Evolutionary conservation across 2,888 invertebrate species (phyloP), one percentile per base, ranked within the genome.

Genomic region (Liodrosophila aerea): DNA sequence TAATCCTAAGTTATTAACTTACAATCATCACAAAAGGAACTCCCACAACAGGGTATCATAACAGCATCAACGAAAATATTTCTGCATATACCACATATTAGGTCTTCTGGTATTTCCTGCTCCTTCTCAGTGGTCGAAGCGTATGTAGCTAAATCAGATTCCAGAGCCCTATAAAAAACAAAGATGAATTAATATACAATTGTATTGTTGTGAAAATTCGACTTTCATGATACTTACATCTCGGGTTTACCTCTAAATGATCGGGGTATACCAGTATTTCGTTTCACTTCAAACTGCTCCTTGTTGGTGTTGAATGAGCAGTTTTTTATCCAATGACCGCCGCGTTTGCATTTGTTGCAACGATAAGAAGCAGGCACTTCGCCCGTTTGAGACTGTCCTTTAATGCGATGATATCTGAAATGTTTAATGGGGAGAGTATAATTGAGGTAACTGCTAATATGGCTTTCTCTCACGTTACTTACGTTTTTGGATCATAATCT

Each of bases 21-120:
- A 95, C 99, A 99, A 90, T 99, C 98, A 90, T 99, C 98, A 90
- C 99, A 99, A 91, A 97, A 99, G 7, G 98, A 98, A 90, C 97
- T 97, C 2, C 98, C 99, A 90, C 99, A 99, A 89, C 99, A 99
- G 0, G 98, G 97, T 88, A 98, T 97, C 93, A 99, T 95, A 22
- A 99, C 98, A 31, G 99, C 99, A 90, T 99, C 99, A 0, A 95
- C 94, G 64, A 98, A 93, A 34, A 99, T 91, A 89, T 98, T 97
- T 47, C 96, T 93, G 90, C 99, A 99, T 56, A 99, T 93, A 56
- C 94, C 95, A 91, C 99, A 99, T 40, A 96, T 91, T 43, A 99
- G 91, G 88, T 98, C 98, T 68, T 96, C 95, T 0, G 98, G 98
- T 52, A 98, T 95, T 81, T 94, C 94, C 7, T 94, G 92, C 73